phyloP scores from a whole-genome alignment of 1,140 invertebrate species.

The Mactra quadrangularis region DNA sequence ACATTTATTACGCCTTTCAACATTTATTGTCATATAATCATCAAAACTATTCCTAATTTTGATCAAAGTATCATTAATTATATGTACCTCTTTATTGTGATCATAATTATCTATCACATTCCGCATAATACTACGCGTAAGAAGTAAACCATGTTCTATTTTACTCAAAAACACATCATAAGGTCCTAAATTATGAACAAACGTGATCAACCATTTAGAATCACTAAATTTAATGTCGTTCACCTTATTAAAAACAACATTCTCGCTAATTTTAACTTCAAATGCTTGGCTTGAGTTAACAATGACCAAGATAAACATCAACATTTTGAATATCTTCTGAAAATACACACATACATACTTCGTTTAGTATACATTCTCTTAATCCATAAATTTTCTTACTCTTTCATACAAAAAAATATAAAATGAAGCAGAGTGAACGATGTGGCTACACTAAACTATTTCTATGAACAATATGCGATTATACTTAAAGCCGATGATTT shows the following conservation, averaged over 20 bases:
- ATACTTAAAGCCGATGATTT: too few relatives aligned
- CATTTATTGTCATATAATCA: conserved; percentile 6
- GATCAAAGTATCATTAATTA: background rate
- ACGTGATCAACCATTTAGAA: conserved; percentile 9
- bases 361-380: background rate
- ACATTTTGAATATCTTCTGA: conserved; percentile 1
- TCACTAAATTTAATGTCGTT: background rate
- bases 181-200: conserved; percentile 35
- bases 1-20: background rate
- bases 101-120: background rate
- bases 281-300: background rate
- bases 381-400: background rate
- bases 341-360: background rate
- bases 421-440: too few relatives aligned
- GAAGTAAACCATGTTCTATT: background rate
- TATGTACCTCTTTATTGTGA: background rate
- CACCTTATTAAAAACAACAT: conserved; percentile 47
- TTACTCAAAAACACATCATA: conserved; percentile 16
- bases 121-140: background rate
- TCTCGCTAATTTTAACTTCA: background rate
- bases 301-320: background rate
- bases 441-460: too few relatives aligned
- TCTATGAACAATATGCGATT: too few relatives aligned
- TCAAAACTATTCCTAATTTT: background rate
- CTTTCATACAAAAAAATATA: background rate